A percentile compares a stretch with the other conserved stretches of the same genome.
Evolutionary conservation across 2,797 vertebrate genomes (phyloP).

Genomic region (Carduelis carduelis): DNA sequence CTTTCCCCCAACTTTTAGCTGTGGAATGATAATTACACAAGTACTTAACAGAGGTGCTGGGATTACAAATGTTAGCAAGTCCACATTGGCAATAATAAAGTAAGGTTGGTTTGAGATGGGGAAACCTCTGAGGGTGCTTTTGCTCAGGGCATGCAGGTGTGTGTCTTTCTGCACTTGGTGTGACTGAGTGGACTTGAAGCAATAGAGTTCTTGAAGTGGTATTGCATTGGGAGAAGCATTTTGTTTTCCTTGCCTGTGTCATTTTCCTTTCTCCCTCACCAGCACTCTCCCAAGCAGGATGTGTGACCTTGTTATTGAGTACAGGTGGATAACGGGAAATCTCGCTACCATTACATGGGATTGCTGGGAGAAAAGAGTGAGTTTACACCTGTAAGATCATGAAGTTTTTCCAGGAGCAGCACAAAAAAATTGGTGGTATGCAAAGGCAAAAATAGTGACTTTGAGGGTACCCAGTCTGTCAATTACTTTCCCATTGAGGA

Average conservation of each 20-base stretch:
- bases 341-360: not conserved
- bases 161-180: not conserved
- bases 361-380: not conserved
- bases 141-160: not conserved
- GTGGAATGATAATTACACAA: not conserved
- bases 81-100: not conserved
- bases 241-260: not conserved
- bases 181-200: not conserved
- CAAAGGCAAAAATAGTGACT: not conserved
- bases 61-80: not conserved
- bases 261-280: not conserved
- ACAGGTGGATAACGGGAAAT: not conserved
- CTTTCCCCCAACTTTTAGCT: not conserved
- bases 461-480: fast-evolving
- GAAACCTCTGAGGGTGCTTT: not conserved
- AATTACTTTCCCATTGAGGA: not conserved
- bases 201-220: not conserved
- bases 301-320: not conserved
- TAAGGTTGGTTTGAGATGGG: not conserved
- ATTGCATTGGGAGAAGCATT: not conserved
- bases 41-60: not conserved
- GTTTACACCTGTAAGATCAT: not conserved
- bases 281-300: not conserved
- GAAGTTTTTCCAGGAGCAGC: not conserved
- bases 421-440: not conserved